Conservation (phyloP, 2,888 invertebrate genomes). For the Pelosia muscerda region DNA sequence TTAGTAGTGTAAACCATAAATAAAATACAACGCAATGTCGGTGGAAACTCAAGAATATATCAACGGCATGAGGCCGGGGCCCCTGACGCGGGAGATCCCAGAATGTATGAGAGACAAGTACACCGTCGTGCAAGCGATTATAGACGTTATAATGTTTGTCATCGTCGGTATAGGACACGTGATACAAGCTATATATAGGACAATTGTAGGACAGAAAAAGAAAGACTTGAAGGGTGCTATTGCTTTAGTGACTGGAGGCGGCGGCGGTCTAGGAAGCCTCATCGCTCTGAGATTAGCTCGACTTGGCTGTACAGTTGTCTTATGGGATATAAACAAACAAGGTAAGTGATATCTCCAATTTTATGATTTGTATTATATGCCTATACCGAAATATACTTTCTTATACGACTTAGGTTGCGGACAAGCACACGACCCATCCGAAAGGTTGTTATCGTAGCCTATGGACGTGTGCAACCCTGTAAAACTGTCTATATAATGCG, state of each 20-base stretch:
- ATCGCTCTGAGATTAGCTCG: slow-evolving; percentile 91
- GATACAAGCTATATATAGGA: slow-evolving; percentile 87
- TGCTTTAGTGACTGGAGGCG: slow-evolving; percentile 96
- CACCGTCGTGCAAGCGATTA: slow-evolving; percentile 83
- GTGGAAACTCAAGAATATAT: slow-evolving; percentile 78
- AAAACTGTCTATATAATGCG: too few species aligned
- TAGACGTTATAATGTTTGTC: slow-evolving; percentile 87
- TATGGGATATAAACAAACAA: slow-evolving; percentile 96
- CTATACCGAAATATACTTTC: neutral
- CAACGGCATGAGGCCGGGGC: slow-evolving; percentile 78
- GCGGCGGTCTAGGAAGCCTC: slow-evolving; percentile 93
- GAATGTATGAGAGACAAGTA: slow-evolving; percentile 83
- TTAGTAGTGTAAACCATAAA: slow-evolving; percentile 46
- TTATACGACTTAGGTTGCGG: too few species aligned
- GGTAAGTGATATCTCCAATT: slow-evolving; percentile 83
- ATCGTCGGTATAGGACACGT: slow-evolving; percentile 80
- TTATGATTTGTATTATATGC: neutral
- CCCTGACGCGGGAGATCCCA: slow-evolving; percentile 80
- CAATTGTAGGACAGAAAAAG: slow-evolving; percentile 88
- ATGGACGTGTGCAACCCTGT: too few species aligned
- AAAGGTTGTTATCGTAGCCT: too few species aligned
- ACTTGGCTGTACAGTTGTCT: slow-evolving; percentile 92
- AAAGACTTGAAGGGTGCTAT: slow-evolving; percentile 92
- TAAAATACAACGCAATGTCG: slow-evolving; percentile 58
- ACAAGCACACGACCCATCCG: too few species aligned